These are phyloP conservation scores for Mesocentrotus franciscanus DNA, from an alignment of 53 echinoderm and acorn worm genomes.

Conservation along the genomic window DNA sequence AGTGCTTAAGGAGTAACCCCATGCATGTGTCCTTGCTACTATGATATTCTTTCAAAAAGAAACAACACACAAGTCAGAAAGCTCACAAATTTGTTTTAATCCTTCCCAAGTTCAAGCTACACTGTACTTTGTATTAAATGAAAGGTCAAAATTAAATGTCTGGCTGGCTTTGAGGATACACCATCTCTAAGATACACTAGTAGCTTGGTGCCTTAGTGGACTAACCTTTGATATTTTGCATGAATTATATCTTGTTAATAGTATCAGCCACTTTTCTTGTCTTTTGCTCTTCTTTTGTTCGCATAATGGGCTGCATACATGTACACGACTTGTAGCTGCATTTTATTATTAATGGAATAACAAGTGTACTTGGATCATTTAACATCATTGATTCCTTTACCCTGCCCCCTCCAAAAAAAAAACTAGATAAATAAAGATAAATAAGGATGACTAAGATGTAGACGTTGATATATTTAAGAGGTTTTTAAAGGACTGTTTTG, in stretches of 20 bases:
- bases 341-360: not conserved
- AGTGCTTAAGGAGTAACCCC: too few relatives aligned
- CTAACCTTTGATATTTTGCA: not conserved
- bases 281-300: not conserved
- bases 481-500: not conserved
- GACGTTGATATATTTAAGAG: constrained; percentile 4
- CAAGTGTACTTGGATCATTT: not conserved
- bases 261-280: not conserved
- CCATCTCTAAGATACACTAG: too few relatives aligned
- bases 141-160: too few relatives aligned
- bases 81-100: too few relatives aligned
- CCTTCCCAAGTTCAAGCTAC: too few relatives aligned
- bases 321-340: not conserved
- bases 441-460: not conserved
- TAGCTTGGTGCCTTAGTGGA: too few relatives aligned
- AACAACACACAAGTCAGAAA: too few relatives aligned
- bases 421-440: not conserved
- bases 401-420: not conserved
- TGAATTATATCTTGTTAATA: not conserved
- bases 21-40: too few relatives aligned
- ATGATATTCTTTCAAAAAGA: too few relatives aligned
- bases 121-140: too few relatives aligned
- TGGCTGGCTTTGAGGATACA: too few relatives aligned
- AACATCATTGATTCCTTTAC: not conserved
- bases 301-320: not conserved